Base-by-base conservation (phyloP, 2,113 vertebrate genomes). In the Paracanthobrama guichenoti region DNA sequence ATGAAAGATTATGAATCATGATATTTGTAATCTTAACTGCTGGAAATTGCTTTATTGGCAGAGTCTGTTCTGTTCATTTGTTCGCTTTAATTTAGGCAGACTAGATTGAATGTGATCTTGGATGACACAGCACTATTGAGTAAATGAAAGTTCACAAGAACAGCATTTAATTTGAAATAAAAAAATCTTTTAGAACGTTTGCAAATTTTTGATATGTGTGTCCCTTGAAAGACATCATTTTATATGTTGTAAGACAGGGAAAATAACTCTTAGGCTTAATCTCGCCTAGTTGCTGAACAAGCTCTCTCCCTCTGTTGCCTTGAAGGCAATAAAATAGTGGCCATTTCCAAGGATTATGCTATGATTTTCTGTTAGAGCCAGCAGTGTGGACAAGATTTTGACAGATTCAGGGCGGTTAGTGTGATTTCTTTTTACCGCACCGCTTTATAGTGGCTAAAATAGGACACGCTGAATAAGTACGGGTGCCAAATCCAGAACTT, bases 331-430 rank as follows among this genome's bases (percentile, higher is more conserved):
- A 72, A 69, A 71, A 71, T 82, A 55, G 48, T 82, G 66, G 66
- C 80, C 64, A 81, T 81, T 57, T 81, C 48, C 46, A 71, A 71
- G 80, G 80, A 82, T 82, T 82, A 57, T 82, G 44, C 28, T 53
- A 39, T 81, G 48, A 78, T 78, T 44, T 67, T 77, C 83, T 44
- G 46, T 69, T 57, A 57, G 35, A 71, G 62, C 22, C 62, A 60
- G 62, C 62, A 57, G 66, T 57, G 80, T 71, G 79, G 64, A 81
- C 64, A 81, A 71, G 64, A 81, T 71, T 82, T 57, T 82, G 83
- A 79, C 75, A 84, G 83, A 84, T 84, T 57, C 75, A 84, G 83
- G 83, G 28, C 66, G 24, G 48, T 69, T 79, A 55, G 64, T 69
- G 62, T 50, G 57, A 50, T 84, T 84, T 84, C 44, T 74, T 77